Conservation (phyloP, 2,797 vertebrate species). For the Toxotes lorentzi region DNA sequence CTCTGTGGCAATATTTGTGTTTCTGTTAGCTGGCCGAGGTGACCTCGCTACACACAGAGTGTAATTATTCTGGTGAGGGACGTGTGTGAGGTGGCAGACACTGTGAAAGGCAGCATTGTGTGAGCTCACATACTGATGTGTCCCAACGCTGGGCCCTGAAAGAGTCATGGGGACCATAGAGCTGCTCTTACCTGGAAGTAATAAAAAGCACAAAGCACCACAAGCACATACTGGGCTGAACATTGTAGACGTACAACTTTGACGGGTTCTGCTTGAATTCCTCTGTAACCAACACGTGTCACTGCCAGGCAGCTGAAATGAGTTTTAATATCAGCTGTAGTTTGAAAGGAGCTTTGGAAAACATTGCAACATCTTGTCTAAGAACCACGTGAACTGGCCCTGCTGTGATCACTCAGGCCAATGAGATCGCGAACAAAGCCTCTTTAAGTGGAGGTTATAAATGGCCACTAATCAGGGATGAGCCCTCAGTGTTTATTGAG, state of each 20-base stretch:
- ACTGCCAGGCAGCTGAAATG: background rate
- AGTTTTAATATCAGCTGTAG: conserved; percentile 27
- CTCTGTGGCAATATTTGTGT: conserved; percentile 88
- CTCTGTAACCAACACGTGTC: background rate
- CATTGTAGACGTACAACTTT: conserved; percentile 26
- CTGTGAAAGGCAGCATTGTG: conserved; percentile 87
- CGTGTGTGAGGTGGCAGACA: conserved; percentile 78
- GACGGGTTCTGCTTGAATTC: conserved; percentile 15
- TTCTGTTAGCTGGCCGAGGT: conserved; percentile 84
- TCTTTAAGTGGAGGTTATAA: conserved; percentile 83
- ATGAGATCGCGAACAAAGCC: conserved; percentile 77
- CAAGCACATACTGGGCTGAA: conserved; percentile 16
- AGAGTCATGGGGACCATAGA: conserved; percentile 66
- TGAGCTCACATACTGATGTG: conserved; percentile 80
- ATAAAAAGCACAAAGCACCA: conserved; percentile 62
- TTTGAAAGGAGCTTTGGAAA: conserved; percentile 50
- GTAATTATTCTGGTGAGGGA: conserved; percentile 83
- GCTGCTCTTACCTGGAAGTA: conserved; percentile 57
- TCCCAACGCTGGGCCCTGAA: conserved; percentile 67
- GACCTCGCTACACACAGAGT: conserved; percentile 83
- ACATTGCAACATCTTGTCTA: conserved; percentile 43
- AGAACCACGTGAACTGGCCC: conserved; percentile 42
- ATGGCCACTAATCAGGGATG: conserved; percentile 85
- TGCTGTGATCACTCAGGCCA: conserved; percentile 71
- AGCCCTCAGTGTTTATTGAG: conserved; percentile 80